phyloP scores from a whole-genome alignment of 2,113 vertebrate species.

The Myrmecophaga tridactyla region DNA sequence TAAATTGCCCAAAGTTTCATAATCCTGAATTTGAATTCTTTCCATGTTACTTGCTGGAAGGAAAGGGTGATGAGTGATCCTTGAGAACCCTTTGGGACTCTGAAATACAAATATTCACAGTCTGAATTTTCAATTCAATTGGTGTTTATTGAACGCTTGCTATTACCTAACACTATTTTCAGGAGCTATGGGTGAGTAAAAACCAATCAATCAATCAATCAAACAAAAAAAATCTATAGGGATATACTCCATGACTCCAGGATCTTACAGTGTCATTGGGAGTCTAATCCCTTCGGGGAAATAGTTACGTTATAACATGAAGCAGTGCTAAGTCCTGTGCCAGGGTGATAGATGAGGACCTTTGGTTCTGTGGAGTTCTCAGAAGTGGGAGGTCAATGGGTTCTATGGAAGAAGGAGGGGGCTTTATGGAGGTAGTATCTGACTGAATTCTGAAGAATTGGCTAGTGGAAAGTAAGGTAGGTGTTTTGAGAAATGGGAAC shows the following conservation, averaged over 20 bases:
- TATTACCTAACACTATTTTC: background rate
- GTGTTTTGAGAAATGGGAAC: too few species aligned
- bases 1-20: background rate
- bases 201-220: background rate
- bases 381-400: too few species aligned
- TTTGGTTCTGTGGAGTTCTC: too few species aligned
- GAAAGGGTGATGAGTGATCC: background rate
- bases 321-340: background rate
- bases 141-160: fast-evolving
- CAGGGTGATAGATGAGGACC: background rate
- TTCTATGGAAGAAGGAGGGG: too few species aligned
- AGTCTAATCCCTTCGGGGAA: background rate
- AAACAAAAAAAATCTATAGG: background rate
- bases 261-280: background rate
- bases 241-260: background rate
- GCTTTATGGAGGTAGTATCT: too few species aligned
- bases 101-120: fast-evolving
- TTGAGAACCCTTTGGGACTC: background rate
- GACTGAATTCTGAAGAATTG: too few species aligned
- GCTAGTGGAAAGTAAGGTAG: background rate
- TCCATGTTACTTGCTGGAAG: background rate
- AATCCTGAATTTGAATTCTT: background rate
- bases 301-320: fast-evolving
- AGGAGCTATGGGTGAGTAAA: background rate
- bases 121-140: background rate